phyloP scores from a whole-genome alignment of 2,113 vertebrate species.

The Odontophorus gujanensis region DNA sequence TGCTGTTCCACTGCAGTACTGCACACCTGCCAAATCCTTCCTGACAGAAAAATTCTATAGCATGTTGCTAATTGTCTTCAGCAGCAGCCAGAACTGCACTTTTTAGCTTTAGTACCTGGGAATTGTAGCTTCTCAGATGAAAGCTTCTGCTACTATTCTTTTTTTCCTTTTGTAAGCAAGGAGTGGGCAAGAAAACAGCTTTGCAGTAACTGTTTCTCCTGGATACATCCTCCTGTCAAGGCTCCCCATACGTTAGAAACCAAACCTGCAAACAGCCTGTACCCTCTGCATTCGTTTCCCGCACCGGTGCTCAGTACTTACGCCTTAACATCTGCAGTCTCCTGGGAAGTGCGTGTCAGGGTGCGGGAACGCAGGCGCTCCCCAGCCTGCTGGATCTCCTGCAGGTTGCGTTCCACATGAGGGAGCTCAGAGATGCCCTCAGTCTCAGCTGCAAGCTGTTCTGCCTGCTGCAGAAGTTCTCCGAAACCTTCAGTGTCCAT shows the following conservation, averaged over 20 bases:
- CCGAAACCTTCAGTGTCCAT: slow-evolving; percentile 97
- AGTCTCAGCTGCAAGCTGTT: slow-evolving; percentile 96
- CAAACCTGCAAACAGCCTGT: accelerated
- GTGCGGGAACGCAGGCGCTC: slow-evolving; percentile 94
- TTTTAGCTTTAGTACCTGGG: not conserved
- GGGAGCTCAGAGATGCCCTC: slow-evolving; percentile 96
- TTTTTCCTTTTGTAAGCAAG: not conserved
- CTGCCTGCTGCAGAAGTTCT: slow-evolving; percentile 96
- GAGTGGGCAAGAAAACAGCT: not conserved
- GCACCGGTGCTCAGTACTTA: slow-evolving; percentile 61
- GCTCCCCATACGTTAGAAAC: accelerated
- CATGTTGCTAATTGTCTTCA: not conserved
- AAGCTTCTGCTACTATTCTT: not conserved
- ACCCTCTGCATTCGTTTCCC: accelerated
- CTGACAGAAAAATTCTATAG: not conserved
- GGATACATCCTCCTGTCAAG: not conserved
- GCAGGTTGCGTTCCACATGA: slow-evolving; percentile 93
- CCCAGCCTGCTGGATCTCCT: slow-evolving; percentile 95
- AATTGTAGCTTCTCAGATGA: not conserved
- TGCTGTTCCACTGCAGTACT: slow-evolving; percentile 27
- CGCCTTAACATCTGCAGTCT: slow-evolving; percentile 97
- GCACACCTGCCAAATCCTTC: slow-evolving; percentile 40
- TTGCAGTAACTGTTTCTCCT: not conserved
- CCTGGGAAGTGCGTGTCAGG: slow-evolving; percentile 93
- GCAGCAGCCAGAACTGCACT: not conserved